Conservation (phyloP, 30 jellyfish, hydroid and myxozoan genomes). For the Hydractinia symbiolongicarpus region DNA sequence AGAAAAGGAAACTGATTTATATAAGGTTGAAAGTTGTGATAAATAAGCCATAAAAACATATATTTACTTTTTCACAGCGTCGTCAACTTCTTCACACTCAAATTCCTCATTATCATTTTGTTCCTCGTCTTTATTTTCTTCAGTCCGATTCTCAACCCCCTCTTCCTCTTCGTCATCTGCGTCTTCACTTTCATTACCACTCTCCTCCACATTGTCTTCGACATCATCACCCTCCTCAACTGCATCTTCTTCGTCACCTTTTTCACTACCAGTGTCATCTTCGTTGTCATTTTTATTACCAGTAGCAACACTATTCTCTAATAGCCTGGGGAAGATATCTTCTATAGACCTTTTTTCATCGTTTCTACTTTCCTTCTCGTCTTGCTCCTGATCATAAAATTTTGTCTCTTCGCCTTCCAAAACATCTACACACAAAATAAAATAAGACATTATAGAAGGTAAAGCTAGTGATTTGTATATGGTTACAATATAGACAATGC, state of each 20-base stretch:
- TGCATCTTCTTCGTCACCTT: conserved; percentile 3
- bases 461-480: too few species aligned
- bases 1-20: too few species aligned
- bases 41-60: too few species aligned
- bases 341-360: too few species aligned
- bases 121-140: conserved; percentile 22
- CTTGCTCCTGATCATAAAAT: too few species aligned
- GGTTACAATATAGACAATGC: too few species aligned
- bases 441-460: too few species aligned
- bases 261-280: not conserved
- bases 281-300: not conserved
- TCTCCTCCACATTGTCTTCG: conserved; percentile 19
- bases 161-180: not conserved
- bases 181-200: conserved; percentile 8
- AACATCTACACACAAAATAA: too few species aligned
- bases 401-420: too few species aligned
- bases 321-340: too few species aligned
- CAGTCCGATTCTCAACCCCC: conserved; percentile 6
- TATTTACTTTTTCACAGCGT: conserved; percentile 8
- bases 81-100: conserved; percentile 33
- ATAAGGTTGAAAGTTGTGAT: too few species aligned
- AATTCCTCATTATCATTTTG: conserved; percentile 28
- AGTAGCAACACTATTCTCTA: not conserved
- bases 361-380: too few species aligned
- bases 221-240: conserved; percentile 4